phyloP scores from a whole-genome alignment of 2,113 vertebrate species.

The Sinocyclocheilus rhinocerous region DNA sequence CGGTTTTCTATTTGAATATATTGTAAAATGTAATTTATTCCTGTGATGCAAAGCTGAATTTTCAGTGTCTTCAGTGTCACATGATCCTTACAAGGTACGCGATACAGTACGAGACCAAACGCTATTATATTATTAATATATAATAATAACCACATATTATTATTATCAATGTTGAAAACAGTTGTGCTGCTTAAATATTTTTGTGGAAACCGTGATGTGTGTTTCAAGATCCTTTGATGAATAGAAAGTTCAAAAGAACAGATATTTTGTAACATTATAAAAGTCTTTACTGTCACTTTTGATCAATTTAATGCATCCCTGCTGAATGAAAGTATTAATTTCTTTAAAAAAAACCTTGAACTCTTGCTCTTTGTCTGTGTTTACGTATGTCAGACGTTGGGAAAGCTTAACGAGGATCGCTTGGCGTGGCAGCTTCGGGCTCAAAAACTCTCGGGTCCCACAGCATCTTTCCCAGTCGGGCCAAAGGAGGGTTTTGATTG shows the following conservation, averaged over 20 bases:
- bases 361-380: not conserved
- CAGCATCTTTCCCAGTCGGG: slow-evolving; percentile 66
- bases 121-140: no score
- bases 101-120: no score
- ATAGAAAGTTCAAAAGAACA: no score
- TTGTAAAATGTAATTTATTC: no score
- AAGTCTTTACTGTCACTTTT: not conserved
- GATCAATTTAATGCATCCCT: not conserved
- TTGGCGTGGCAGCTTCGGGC: slow-evolving; percentile 84
- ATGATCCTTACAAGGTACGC: no score
- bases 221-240: not conserved
- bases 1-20: no score
- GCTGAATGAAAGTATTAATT: no score
- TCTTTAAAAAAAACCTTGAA: not conserved
- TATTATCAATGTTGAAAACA: not conserved
- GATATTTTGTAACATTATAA: not conserved
- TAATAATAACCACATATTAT: no score
- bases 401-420: slow-evolving; percentile 76
- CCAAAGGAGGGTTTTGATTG: slow-evolving; percentile 82
- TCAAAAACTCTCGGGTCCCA: slow-evolving; percentile 71
- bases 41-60: no score
- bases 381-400: slow-evolving; percentile 80
- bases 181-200: not conserved
- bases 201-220: no score
- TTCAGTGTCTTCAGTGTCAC: no score